Evolutionary conservation across 1,140 invertebrate genomes (phyloP).

Genomic region (Pogonomyrmex californicus): DNA sequence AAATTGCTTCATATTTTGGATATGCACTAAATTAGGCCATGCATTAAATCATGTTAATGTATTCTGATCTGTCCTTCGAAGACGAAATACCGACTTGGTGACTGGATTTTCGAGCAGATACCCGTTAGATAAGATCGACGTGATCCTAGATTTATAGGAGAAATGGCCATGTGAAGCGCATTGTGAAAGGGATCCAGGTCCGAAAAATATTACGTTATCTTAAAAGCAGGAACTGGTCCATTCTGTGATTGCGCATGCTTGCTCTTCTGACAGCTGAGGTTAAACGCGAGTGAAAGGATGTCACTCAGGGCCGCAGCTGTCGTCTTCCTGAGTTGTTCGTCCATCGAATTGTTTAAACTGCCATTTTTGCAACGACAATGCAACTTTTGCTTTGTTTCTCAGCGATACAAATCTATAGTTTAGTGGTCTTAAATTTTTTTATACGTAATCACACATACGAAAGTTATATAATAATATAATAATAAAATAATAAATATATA

Average conservation of each 20-base stretch:
- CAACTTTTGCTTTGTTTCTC: not conserved
- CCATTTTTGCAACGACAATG: constrained; percentile 12
- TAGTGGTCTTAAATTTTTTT: not conserved
- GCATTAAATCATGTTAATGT: constrained; percentile 38
- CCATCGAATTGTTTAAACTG: constrained; percentile 37
- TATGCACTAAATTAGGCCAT: constrained; percentile 38
- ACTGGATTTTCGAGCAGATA: constrained; percentile 12
- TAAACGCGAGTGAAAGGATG: constrained; percentile 75
- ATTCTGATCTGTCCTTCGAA: constrained; percentile 31
- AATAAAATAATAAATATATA: too few species aligned
- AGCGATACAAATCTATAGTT: not conserved
- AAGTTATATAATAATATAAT: too few species aligned
- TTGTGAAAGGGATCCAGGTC: constrained; percentile 37
- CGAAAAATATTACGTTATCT: constrained; percentile 34
- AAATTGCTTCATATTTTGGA: constrained; percentile 17
- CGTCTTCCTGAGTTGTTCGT: constrained; percentile 15
- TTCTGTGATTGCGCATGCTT: constrained; percentile 38
- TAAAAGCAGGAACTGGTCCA: constrained; percentile 62
- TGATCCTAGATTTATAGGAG: not conserved
- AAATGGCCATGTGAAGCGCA: not conserved
- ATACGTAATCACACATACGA: not conserved
- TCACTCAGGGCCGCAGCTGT: constrained; percentile 46
- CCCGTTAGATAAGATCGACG: constrained; percentile 19
- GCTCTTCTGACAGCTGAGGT: constrained; percentile 52
- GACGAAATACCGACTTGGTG: constrained; percentile 39